phyloP scores from a whole-genome alignment of 2,888 invertebrate species.

The Troides oblongomaculatus region DNA sequence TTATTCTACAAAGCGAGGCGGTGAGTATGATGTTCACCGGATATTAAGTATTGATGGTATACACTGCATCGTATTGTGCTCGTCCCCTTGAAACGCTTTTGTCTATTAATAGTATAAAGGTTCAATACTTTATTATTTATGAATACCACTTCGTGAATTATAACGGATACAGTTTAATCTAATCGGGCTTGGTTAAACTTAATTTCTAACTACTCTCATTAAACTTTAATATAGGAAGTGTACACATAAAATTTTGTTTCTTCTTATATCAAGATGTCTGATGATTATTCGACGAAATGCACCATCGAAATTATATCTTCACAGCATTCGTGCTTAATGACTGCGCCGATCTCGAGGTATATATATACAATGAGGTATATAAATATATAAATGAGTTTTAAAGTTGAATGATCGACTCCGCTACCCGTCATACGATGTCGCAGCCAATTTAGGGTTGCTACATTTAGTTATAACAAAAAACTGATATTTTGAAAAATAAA shows the following conservation, averaged over 20 bases:
- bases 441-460: constrained; percentile 21
- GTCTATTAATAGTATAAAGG: no score
- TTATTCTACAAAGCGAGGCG: no score
- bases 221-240: neutral
- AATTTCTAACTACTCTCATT: neutral
- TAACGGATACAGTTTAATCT: neutral
- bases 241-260: constrained; percentile 4
- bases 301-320: constrained; percentile 24
- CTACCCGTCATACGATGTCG: constrained; percentile 28
- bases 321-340: constrained; percentile 24
- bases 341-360: constrained; percentile 20
- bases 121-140: no score
- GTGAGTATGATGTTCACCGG: no score
- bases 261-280: constrained; percentile 8
- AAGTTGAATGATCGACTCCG: constrained; percentile 29
- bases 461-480: neutral
- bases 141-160: neutral
- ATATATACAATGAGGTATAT: constrained; percentile 12
- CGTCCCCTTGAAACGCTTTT: no score
- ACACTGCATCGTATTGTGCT: no score
- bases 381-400: constrained; percentile 26
- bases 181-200: neutral
- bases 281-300: constrained; percentile 16
- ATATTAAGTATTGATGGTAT: no score
- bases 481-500: neutral